Base-by-base conservation (phyloP, 2,113 vertebrate species). In the Myrmecophaga tridactyla region DNA sequence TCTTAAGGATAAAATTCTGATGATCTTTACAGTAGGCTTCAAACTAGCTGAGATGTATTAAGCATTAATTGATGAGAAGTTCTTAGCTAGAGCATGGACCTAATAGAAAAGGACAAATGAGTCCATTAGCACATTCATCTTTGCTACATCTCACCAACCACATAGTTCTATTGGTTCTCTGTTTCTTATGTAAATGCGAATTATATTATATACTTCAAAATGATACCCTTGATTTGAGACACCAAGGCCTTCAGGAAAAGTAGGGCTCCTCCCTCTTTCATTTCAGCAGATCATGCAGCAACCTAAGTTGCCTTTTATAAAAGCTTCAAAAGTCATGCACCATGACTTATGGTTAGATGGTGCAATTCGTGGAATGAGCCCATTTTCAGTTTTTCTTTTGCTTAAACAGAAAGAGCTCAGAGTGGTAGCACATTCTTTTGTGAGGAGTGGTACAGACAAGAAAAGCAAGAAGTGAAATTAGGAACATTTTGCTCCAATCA, bases 381-480 rank as follows among this genome's bases (percentile, higher is more conserved):
- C 25, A 36, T 83, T 92, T 82, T 60, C 86, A 58, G 31, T 60
- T 77, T 69, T 87, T 17, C 41, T 93, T 96, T 78, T 48, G 46
- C 65, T 78, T 93, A 95, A 97, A 78, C 25, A 86, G 76, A 89
- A 95, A 76, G 43, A 56, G 67, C 69, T 95, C 18, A 36, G 53
- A 58, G 17, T 53, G 51, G 89, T 62, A 96, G 75, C 18, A 90
- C 39, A 27, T 65, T 88, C 56, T 92, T 83, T 70, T 76, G 1
- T 90, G 29, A 51, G 39, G 69, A 86, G 56, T 36, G 27, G 60
- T 27, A 65, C 17, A 60, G 17, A 70, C 14, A 51, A 83, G 56
- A 92, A 92, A 29, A 43, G 31, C 7, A 51, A 94, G 69, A 83
- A 70, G 89, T 89, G 31, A 88, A 95, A 84, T 21, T 70, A 41